Base-by-base conservation (phyloP, 2,113 vertebrate genomes). In the Rallus limicola region DNA sequence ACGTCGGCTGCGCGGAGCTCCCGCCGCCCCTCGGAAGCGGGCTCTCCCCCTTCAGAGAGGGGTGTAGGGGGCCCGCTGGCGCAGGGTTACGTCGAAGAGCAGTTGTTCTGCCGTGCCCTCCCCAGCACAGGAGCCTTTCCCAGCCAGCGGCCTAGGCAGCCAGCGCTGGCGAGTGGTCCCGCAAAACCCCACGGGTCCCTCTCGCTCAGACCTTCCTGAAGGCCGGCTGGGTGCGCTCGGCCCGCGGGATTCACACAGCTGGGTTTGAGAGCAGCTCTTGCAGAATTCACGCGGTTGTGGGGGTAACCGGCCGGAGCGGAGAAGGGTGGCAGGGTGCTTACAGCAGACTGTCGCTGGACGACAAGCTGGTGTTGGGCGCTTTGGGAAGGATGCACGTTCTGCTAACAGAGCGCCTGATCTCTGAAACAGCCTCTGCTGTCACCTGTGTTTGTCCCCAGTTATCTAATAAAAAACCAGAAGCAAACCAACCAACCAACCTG, bases 171-270 rank as follows among this genome's bases (percentile, higher is more conserved):
- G 2, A 56, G 15, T 23, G 14, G 44, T 11, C 42, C 8, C 5
- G 6, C 8, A 26, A 7, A 53, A 53, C 10, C 42, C 42, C 7
- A 5, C 0, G 3, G 52, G 36, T 11, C 13, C 23, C 13, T 36
- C 58, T 64, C 25, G 4, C 48, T 46, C 19, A 3, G 18, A 9
- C 13, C 16, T 42, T 36, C 18, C n/a, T 3, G 10, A 25, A 16
- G n/a, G n/a, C 7, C 20, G 25, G 20, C 17, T 2, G 3, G 16
- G 10, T 6, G 6, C 2, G 1, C 24, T 13, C 4, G 1, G 48
- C 10, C 34, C 18, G 19, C 36, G 14, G 28, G 20, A 19, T 21
- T 38, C 42, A 8, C 16, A 6, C 2, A 18, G 10, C 6, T 29
- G 31, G 5, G 1, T 28, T 21, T 40, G 36, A 26, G n/a, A 4